These are phyloP conservation scores for Serilophus lunatus DNA, from an alignment of 2,113 vertebrate species.

Conservation along the genomic window DNA sequence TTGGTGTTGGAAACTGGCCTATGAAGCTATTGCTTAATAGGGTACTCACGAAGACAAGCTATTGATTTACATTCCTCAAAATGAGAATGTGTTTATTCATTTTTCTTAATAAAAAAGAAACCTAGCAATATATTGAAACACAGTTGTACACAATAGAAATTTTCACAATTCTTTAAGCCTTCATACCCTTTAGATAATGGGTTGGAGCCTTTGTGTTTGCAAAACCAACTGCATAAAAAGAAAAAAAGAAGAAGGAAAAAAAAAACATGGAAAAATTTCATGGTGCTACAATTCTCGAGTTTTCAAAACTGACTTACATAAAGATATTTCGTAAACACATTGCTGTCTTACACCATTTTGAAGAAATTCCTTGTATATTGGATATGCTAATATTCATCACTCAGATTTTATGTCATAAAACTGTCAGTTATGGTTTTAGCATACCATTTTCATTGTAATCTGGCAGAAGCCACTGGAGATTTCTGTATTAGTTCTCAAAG, in stretches of 20 bases:
- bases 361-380: fast-evolving
- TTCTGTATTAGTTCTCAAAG: background rate
- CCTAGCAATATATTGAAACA: background rate
- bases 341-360: background rate
- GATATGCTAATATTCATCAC: background rate
- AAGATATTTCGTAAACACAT: background rate
- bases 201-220: background rate
- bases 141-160: background rate
- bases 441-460: background rate
- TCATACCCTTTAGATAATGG: background rate
- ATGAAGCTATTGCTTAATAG: background rate
- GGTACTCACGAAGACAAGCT: background rate
- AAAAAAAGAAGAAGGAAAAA: background rate
- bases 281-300: background rate
- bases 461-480: background rate
- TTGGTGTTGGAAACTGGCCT: background rate
- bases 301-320: background rate
- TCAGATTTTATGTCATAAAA: background rate
- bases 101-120: background rate
- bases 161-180: background rate
- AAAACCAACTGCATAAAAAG: background rate
- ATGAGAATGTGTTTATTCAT: background rate
- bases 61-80: background rate
- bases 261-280: background rate
- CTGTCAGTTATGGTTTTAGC: background rate